These are phyloP conservation scores for Lordiphosa andalusiaca DNA, from an alignment of 2,888 invertebrate species.

Conservation along the genomic window DNA sequence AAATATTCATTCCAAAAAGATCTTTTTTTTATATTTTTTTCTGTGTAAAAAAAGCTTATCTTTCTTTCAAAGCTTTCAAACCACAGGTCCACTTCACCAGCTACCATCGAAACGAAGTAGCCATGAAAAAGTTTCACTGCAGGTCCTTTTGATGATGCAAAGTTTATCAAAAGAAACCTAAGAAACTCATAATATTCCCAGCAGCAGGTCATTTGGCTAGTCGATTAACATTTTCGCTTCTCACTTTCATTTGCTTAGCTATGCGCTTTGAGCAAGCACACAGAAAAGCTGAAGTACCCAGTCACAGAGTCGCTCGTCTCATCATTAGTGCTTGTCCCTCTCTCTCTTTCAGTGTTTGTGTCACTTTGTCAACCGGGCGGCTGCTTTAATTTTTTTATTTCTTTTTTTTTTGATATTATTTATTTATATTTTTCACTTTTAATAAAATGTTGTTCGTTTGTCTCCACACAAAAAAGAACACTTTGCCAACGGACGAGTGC, in stretches of 20 bases:
- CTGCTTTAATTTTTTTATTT: too few species aligned
- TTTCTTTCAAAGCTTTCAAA: too few species aligned
- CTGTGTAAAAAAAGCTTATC: too few species aligned
- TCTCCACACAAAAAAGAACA: conserved; percentile 27
- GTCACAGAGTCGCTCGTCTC: conserved; percentile 14
- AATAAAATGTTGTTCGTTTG: conserved; percentile 42
- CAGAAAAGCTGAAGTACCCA: conserved; percentile 24
- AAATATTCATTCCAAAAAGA: too few species aligned
- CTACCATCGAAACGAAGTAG: too few species aligned
- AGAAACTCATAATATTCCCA: too few species aligned
- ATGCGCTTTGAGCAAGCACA: conserved; percentile 51
- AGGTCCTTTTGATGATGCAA: too few species aligned
- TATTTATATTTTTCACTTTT: conserved; percentile 55
- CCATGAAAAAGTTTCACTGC: too few species aligned
- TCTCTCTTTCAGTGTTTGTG: conserved; percentile 9
- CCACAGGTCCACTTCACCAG: too few species aligned
- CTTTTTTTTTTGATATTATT: conserved; percentile 44
- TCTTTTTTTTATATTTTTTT: too few species aligned
- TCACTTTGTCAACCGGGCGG: conserved; percentile 29
- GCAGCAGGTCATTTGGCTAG: not conserved
- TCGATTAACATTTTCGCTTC: conserved; percentile 3
- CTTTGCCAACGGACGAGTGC: conserved; percentile 45
- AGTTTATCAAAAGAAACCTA: too few species aligned
- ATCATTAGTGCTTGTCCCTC: conserved; percentile 25
- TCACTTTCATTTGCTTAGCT: conserved; percentile 32